Evolutionary conservation across 2,797 vertebrate species (phyloP), one percentile per base, ranked within the genome.

Genomic region (Pangasius sanitwongsei): DNA sequence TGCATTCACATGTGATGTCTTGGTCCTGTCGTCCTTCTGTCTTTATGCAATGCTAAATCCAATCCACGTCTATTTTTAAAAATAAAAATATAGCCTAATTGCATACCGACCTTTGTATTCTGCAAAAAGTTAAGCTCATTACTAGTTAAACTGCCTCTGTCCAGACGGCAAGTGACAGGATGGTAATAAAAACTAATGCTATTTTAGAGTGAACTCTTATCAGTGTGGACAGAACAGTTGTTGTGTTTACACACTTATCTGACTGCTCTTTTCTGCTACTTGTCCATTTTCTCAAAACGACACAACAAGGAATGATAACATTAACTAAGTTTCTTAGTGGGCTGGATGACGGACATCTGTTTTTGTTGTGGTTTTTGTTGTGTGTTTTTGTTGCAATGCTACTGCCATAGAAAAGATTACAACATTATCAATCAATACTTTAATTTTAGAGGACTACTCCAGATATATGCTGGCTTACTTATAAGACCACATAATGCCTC

Each of bases 131-230:
- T 41, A n/a, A 8, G 41, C 59, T 83, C 25, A n/a, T 83, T 61
- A 83, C 31, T 44, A 18, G 63, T 50, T 50, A 50, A 84, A 69
- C 63, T 53, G 41, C 9, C 44, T 48, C 0, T 48, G 9, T 67
- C 37, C 59, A 67, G 15, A 50, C 50, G 37, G n/a, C 28, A 70
- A 70, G 18, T 13, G 16, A 70, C 28, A 85, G 65, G 16, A 50
- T 20, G 28, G 48, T 85, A 69, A 53, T 25, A 85, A 70, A 85
- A 85, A 55, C 1, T 34, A 85, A 69, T 69, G 57, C 16, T 70
- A 53, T 70, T 70, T 37, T 69, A 53, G 11, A 13, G 1, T 53
- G 9, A 85, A 12, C 11, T 53, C 28, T 23, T 28, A 16, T 70
- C 16, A 34, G 12, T 53, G n/a, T 85, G 44, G n/a, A 84, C 28